Conservation (phyloP, 2,888 invertebrate species). For the Drosophila koepferae region DNA sequence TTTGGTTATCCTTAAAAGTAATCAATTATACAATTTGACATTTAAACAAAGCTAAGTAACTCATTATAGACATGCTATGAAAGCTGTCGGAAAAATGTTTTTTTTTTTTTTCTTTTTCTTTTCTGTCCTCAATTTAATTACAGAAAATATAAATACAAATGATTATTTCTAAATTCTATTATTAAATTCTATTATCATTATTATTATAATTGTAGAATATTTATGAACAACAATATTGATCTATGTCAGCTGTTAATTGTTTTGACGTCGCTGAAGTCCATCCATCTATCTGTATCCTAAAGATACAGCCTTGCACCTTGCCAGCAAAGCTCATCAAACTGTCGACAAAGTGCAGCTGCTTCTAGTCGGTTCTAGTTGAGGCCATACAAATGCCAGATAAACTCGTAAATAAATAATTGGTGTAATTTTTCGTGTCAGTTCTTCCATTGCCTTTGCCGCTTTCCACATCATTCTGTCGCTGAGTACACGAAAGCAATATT, state of each 20-base stretch:
- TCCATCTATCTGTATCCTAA: constrained; percentile 26
- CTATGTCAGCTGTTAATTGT: constrained; percentile 36
- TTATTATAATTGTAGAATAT: no score
- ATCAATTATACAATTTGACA: background rate
- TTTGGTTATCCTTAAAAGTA: background rate
- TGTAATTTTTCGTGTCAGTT: constrained; percentile 67
- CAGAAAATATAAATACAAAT: no score
- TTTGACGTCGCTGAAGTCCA: constrained; percentile 14
- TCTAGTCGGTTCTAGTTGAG: constrained; percentile 1
- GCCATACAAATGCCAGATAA: constrained; percentile 6
- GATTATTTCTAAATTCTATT: no score
- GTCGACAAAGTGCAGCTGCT: constrained; percentile 70
- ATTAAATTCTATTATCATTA: no score
- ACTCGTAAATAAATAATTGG: constrained; percentile 55
- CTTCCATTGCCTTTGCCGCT: constrained; percentile 30
- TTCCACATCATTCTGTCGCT: constrained; percentile 40
- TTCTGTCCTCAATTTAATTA: no score
- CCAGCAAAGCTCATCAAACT: constrained; percentile 66
- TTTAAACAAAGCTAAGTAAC: background rate
- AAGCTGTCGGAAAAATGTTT: background rate
- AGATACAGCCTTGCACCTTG: constrained; percentile 44
- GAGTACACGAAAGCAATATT: constrained; percentile 32
- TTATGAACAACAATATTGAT: background rate
- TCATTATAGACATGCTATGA: background rate
- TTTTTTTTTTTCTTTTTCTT: background rate